Conservation (phyloP, 1,140 invertebrate genomes). For the Diabrotica virgifera region DNA sequence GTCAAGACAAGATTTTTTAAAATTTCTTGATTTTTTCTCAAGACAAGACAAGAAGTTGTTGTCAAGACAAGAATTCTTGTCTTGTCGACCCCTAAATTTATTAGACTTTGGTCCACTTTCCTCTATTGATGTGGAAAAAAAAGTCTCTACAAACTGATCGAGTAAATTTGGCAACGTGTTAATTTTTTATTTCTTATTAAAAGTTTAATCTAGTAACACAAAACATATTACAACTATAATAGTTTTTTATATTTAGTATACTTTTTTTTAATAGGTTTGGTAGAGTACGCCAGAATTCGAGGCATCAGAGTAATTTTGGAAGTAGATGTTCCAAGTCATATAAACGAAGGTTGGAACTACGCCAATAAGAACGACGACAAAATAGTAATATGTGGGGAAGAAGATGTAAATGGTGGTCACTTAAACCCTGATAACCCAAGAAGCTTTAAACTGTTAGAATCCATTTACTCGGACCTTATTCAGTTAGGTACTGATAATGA, state of each 20-base stretch:
- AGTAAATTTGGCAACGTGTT: too few relatives aligned
- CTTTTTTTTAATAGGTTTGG: slow-evolving; percentile 46
- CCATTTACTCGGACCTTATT: slow-evolving; percentile 65
- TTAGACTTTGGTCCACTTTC: too few relatives aligned
- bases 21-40: too few relatives aligned
- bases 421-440: slow-evolving; percentile 73
- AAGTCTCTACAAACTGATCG: too few relatives aligned
- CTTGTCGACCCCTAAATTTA: too few relatives aligned
- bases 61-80: too few relatives aligned
- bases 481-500: slow-evolving; percentile 59
- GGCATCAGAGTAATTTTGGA: slow-evolving; percentile 71
- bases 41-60: too few relatives aligned
- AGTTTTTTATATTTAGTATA: background rate
- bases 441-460: slow-evolving; percentile 62
- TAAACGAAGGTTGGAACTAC: slow-evolving; percentile 74
- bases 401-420: slow-evolving; percentile 57
- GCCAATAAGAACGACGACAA: slow-evolving; percentile 59
- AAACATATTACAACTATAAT: background rate
- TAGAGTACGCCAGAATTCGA: slow-evolving; percentile 61
- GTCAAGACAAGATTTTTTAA: too few relatives aligned
- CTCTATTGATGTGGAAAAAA: too few relatives aligned
- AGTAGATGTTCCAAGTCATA: slow-evolving; percentile 77
- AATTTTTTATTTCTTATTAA: too few relatives aligned
- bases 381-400: slow-evolving; percentile 54
- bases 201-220: too few relatives aligned